Conservation (phyloP, 2,888 invertebrate genomes). For the Trachelus tabidus region DNA sequence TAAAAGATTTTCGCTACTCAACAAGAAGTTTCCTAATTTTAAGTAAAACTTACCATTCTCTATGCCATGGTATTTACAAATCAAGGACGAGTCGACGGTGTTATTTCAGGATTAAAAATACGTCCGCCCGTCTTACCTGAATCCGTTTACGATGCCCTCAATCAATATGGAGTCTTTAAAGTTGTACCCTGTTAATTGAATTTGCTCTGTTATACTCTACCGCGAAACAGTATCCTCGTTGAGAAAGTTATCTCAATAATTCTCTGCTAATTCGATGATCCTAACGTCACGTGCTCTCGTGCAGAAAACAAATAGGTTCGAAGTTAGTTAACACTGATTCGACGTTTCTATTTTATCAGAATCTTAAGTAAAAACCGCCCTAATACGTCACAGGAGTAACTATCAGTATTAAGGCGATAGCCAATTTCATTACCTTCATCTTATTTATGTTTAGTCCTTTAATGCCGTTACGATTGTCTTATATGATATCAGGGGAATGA, state of each 20-base stretch:
- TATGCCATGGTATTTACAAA: neutral
- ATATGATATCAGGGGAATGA: neutral
- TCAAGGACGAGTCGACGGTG: neutral
- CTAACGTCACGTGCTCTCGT: neutral
- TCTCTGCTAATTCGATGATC: neutral
- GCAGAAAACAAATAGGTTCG: neutral
- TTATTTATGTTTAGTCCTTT: neutral
- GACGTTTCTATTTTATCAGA: neutral
- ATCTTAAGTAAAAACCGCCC: neutral
- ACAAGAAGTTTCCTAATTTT: neutral
- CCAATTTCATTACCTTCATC: neutral
- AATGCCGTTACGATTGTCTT: neutral
- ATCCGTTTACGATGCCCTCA: neutral
- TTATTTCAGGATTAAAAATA: neutral
- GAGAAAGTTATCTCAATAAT: neutral
- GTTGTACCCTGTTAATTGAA: neutral
- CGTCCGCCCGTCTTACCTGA: neutral
- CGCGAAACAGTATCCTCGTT: neutral
- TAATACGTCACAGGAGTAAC: neutral
- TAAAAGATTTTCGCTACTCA: neutral
- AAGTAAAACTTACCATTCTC: neutral
- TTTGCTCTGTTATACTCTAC: neutral
- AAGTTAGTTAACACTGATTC: neutral
- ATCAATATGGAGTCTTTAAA: neutral
- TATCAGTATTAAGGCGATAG: neutral